Evolutionary conservation across 1,140 invertebrate species (phyloP), one percentile per base, ranked within the genome.

Genomic region (Papilio glaucus): DNA sequence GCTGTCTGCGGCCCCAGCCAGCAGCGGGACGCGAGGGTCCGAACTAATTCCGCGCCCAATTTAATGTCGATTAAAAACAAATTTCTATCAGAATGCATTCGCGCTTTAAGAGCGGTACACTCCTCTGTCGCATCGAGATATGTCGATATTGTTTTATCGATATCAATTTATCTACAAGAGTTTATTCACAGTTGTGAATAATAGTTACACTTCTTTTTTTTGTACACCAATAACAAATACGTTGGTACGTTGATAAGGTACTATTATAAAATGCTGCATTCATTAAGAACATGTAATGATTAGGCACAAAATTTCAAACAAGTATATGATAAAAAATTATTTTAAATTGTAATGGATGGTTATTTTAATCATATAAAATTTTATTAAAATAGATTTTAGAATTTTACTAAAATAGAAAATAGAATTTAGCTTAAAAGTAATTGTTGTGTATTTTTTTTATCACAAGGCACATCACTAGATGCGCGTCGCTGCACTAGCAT

Each of bases 21-120:
- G 78, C 77, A 76, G 72, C 74, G 21, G 49, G 49, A 57, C 79
- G 74, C 74, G 80, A 83, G 85, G 89, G 89, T 80, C 80, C 85
- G 79, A 80, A 83, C 82, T 91, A 85, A 90, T 91, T 91, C 89
- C 89, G 86, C 89, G 88, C 88, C 87, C 88, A 90, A 91, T 91
- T 91, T 86, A 78, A 85, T 81, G 79, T 87, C 86, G 89, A 91
- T 91, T 91, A 91, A 91, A 90, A 90, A 89, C 87, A 83, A 69
- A 90, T 88, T 89, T 89, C 85, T 89, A 87, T 88, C 81, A 90
- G 83, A 87, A 86, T 86, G 88, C 88, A 87, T 84, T 87, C 78
- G 77, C 75, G 82, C 84, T 78, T 83, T 78, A 88, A 45, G 85
- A 80, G 85, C 49, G 77, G 84, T 76, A 77, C 49, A 29, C 41